Evolutionary conservation across 2,797 vertebrate species (phyloP).

Genomic region (Leptodactylus fallax): DNA sequence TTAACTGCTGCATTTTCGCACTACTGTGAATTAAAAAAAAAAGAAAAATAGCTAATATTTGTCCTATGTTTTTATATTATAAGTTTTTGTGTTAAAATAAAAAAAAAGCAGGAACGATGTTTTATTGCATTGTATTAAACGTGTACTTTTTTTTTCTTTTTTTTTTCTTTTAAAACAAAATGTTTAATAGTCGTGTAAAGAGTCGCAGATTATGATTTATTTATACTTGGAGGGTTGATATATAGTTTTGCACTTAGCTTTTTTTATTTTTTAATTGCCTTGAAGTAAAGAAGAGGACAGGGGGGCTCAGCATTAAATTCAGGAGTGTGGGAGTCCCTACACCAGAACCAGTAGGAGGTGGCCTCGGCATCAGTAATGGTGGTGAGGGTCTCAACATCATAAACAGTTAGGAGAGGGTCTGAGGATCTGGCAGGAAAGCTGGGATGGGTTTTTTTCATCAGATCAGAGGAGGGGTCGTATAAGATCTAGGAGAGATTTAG

Average conservation of each 20-base stretch:
- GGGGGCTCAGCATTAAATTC: not conserved
- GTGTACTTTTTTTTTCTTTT: conserved; percentile 23
- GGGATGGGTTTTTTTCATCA: not conserved
- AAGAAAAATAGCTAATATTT: conserved; percentile 84
- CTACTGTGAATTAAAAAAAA: conserved; percentile 87
- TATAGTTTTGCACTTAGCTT: conserved; percentile 62
- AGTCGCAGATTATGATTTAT: conserved; percentile 60
- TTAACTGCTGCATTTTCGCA: conserved; percentile 98
- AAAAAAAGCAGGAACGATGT: conserved; percentile 60
- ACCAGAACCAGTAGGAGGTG: not conserved
- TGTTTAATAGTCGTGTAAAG: conserved; percentile 57
- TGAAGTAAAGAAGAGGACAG: not conserved
- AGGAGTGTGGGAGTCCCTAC: not conserved
- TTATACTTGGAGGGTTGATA: conserved; percentile 49
- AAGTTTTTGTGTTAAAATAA: conserved; percentile 65
- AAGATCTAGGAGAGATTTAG: not conserved
- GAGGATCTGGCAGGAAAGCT: not conserved
- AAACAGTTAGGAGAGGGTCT: not conserved
- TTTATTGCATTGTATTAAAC: conserved; percentile 48
- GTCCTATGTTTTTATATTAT: conserved; percentile 73
- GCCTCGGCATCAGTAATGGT: not conserved
- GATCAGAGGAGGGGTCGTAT: not conserved
- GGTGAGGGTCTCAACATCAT: not conserved
- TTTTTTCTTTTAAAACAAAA: conserved; percentile 27
- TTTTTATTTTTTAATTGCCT: conserved; percentile 37